phyloP scores from a whole-genome alignment of 2,888 invertebrate genomes.

The Orchesella flavescens region DNA sequence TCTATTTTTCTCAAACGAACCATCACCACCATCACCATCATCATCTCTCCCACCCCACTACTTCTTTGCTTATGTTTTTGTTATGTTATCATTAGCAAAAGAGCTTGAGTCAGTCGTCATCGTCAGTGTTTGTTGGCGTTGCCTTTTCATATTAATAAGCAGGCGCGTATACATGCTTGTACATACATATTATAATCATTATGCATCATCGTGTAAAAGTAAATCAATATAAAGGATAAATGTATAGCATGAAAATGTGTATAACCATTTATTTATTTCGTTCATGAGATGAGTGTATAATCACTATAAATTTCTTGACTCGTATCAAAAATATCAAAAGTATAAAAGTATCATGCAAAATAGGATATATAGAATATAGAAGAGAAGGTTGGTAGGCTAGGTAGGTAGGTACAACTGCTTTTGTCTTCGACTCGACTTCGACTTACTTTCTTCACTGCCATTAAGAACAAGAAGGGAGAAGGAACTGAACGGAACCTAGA shows the following conservation, averaged over 20 bases:
- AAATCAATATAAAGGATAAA: constrained; percentile 8
- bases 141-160: constrained; percentile 46
- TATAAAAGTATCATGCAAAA: background rate
- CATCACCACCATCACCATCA: constrained; percentile 6
- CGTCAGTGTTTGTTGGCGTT: background rate
- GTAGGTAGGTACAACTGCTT: background rate
- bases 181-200: background rate
- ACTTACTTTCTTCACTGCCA: background rate
- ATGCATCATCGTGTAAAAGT: constrained; percentile 6
- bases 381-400: no score
- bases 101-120: background rate
- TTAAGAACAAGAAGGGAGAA: constrained; percentile 34
- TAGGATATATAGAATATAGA: no score
- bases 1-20: background rate
- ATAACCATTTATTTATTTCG: no score
- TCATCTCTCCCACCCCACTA: constrained; percentile 6
- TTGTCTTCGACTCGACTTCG: background rate
- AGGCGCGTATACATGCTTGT: constrained; percentile 10
- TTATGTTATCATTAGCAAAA: constrained; percentile 59
- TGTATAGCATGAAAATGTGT: no score
- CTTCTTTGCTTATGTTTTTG: constrained; percentile 48
- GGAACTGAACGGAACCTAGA: constrained; percentile 50
- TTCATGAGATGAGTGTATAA: no score
- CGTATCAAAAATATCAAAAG: no score
- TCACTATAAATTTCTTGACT: background rate